Percentiles rank a stretch among this genome's conserved stretches.
Conservation (phyloP, 2,888 invertebrate species). For the Trimorus sp. region DNA sequence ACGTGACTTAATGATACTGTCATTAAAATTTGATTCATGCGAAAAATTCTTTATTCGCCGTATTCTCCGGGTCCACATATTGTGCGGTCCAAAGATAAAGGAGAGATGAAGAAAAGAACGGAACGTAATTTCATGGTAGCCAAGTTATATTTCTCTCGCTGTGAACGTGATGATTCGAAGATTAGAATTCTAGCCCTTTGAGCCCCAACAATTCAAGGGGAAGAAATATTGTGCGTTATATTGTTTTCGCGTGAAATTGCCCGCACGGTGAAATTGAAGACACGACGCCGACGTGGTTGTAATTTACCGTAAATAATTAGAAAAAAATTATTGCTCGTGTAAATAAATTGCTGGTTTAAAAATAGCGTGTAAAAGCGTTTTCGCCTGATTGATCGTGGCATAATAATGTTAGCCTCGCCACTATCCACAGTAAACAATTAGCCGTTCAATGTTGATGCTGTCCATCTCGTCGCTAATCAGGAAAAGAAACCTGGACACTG, state of each 20-base stretch:
- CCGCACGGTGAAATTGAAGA: too few relatives aligned
- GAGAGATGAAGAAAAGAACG: conserved; percentile 37
- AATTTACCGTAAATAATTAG: too few relatives aligned
- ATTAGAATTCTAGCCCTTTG: conserved; percentile 37
- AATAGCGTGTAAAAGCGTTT: not conserved
- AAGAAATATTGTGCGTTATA: not conserved
- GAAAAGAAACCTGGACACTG: conserved; percentile 31
- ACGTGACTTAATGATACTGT: not conserved
- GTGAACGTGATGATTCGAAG: conserved; percentile 44
- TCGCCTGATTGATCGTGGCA: not conserved
- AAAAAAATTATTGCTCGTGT: too few relatives aligned
- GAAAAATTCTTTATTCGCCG: conserved; percentile 17
- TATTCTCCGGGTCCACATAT: conserved; percentile 28
- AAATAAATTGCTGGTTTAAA: too few relatives aligned
- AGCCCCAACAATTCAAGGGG: not conserved
- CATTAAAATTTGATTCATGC: conserved; percentile 21
- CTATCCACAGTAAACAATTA: conserved; percentile 4
- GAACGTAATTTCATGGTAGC: conserved; percentile 51
- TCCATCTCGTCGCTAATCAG: conserved; percentile 24
- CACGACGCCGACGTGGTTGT: too few relatives aligned
- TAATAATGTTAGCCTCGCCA: conserved; percentile 7
- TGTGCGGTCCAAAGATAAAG: conserved; percentile 42
- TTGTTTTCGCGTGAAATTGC: not conserved
- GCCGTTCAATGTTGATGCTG: conserved; percentile 7
- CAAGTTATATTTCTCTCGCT: conserved; percentile 33